phyloP scores from a whole-genome alignment of 92 coral and sea anemone species.

The Paragorgia papillata region DNA sequence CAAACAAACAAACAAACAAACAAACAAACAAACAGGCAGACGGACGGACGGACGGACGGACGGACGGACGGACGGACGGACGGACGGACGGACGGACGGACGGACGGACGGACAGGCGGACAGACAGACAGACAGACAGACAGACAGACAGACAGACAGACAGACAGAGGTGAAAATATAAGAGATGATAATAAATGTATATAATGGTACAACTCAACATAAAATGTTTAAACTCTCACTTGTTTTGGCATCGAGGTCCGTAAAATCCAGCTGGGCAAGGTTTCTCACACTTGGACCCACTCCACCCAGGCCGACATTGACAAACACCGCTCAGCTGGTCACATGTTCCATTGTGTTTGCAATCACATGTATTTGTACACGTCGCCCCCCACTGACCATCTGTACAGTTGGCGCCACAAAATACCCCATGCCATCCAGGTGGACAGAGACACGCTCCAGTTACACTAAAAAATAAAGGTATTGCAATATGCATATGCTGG shows the following conservation, averaged over 20 bases:
- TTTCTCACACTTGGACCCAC: slow-evolving; percentile 68
- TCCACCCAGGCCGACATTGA: slow-evolving; percentile 69
- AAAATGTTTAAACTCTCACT: no score
- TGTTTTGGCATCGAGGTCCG: slow-evolving; percentile 46
- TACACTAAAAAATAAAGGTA: background rate
- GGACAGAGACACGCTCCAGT: slow-evolving; percentile 71
- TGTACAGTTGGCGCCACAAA: slow-evolving; percentile 69
- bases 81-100: no score
- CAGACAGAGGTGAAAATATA: no score
- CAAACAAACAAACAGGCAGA: no score
- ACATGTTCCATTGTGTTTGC: slow-evolving; percentile 70
- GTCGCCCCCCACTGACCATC: slow-evolving; percentile 77
- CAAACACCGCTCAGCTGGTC: slow-evolving; percentile 74
- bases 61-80: no score
- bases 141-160: no score
- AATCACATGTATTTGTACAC: slow-evolving; percentile 66
- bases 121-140: no score
- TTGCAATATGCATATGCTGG: background rate
- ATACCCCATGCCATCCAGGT: slow-evolving; percentile 72
- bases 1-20: no score
- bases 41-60: no score
- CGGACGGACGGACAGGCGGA: no score
- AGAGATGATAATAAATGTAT: no score
- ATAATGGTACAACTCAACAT: no score
- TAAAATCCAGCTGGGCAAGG: slow-evolving; percentile 58